Base-by-base conservation (phyloP, 2,797 vertebrate genomes). In the Thunnus albacares region DNA sequence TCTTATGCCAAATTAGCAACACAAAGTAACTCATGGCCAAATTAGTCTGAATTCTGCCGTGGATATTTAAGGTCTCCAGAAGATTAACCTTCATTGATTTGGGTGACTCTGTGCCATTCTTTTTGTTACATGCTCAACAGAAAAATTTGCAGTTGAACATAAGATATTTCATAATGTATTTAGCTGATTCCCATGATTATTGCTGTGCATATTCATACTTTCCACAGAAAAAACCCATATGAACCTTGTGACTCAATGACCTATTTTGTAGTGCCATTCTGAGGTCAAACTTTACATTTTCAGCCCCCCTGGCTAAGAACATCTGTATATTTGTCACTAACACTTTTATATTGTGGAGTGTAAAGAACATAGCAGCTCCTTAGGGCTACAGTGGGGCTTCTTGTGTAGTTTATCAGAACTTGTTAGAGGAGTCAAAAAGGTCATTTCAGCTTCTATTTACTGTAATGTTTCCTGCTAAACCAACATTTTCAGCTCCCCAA, bases 231-330 rank as follows among this genome's bases (percentile, higher is more conserved):
- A 84, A 65, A 63, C 18, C 35, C 52, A 24, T 63, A 6, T 84
- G 62, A 83, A 76, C 62, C 67, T 76, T 71, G 51, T 63, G 45
- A 75, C 77, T 66, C 33, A 81, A 35, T 77, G 61, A 84, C 83
- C 80, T 86, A 17, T 49, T 80, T 70, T 68, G 13, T 58, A 12
- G 41, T 52, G 57, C 55, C 43, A 35, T 59, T 72, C 58, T 30
- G 57, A 80, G 84, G 81, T 79, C 55, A 84, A 18, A 67, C 71
- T 85, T 88, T 71, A 79, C 77, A 85, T 83, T 53, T 77, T 60
- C 35, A 38, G 9, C 26, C 72, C 77, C 82, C 30, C 22, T 52
- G 63, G 66, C 61, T 58, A 10, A 24, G 53, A 64, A 20, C 60
- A 62, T 79, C 22, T 61, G 33, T 62, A 26, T 57, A 43, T 82